Percentiles rank a stretch among this genome's conserved stretches.
Evolutionary conservation across 2,888 invertebrate species (phyloP).

Genomic region (Acholoe squamosa): DNA sequence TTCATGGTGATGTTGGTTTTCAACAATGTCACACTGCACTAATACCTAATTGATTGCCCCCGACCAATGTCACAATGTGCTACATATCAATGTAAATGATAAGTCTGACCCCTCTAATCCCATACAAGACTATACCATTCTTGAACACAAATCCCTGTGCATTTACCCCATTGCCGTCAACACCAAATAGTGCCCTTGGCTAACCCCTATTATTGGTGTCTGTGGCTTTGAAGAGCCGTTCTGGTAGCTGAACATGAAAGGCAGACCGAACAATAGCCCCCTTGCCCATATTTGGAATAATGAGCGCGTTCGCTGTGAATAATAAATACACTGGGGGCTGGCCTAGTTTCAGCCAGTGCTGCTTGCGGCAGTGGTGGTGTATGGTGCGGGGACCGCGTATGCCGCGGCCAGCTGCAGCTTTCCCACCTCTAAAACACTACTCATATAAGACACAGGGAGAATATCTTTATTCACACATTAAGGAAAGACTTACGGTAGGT

Average conservation of each 20-base stretch:
- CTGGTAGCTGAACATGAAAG: background rate
- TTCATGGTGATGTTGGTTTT: too few species aligned
- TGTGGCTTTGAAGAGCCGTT: background rate
- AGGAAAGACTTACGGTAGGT: too few species aligned
- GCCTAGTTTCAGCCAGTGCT: constrained; percentile 5
- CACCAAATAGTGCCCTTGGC: too few species aligned
- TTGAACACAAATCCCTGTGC: too few species aligned
- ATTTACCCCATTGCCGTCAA: too few species aligned
- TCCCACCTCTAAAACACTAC: background rate
- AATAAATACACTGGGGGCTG: constrained; percentile 26
- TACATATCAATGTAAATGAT: too few species aligned
- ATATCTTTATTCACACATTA: too few species aligned
- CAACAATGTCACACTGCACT: too few species aligned
- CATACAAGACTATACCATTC: too few species aligned
- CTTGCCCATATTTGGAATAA: constrained; percentile 48
- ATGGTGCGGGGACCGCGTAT: background rate
- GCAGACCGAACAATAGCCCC: constrained; percentile 20
- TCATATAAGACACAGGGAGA: background rate
- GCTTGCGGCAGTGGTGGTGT: background rate
- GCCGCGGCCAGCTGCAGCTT: background rate
- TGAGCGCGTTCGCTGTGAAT: constrained; percentile 51
- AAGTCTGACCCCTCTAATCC: too few species aligned
- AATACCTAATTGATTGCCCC: too few species aligned
- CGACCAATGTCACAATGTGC: too few species aligned
- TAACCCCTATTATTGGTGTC: background rate